Conservation (phyloP, 2,888 invertebrate genomes). For the Campoletis raptor region DNA sequence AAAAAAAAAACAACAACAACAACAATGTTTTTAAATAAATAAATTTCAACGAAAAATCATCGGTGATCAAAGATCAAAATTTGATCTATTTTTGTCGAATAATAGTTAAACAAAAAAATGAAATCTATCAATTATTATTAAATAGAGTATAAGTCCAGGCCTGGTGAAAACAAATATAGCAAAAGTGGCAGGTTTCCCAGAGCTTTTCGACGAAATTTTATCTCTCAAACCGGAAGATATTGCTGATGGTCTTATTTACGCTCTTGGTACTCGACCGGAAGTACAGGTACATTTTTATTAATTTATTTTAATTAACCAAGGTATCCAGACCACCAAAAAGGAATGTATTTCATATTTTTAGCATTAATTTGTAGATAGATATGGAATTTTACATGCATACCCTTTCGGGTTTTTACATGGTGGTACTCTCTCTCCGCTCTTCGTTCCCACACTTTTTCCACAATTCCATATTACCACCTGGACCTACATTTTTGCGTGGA, state of each 20-base stretch:
- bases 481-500: too few species aligned
- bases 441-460: too few species aligned
- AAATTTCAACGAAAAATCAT: too few species aligned
- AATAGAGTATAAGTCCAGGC: constrained; percentile 81
- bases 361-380: too few species aligned
- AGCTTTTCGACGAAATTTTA: constrained; percentile 68
- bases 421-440: too few species aligned
- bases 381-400: too few species aligned
- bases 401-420: too few species aligned
- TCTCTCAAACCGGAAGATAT: constrained; percentile 77
- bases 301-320: background rate
- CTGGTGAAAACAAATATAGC: constrained; percentile 78
- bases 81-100: too few species aligned
- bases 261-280: constrained; percentile 79
- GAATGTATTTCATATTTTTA: constrained; percentile 3
- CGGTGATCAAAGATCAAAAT: too few species aligned
- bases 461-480: too few species aligned
- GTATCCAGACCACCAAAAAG: constrained; percentile 33
- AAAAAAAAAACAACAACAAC: background rate
- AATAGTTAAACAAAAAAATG: too few species aligned
- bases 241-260: constrained; percentile 81
- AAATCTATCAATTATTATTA: background rate
- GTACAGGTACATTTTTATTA: constrained; percentile 78
- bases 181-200: constrained; percentile 51
- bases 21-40: too few species aligned